phyloP scores from a whole-genome alignment of 2,797 vertebrate genomes.

The Potorous gilbertii region DNA sequence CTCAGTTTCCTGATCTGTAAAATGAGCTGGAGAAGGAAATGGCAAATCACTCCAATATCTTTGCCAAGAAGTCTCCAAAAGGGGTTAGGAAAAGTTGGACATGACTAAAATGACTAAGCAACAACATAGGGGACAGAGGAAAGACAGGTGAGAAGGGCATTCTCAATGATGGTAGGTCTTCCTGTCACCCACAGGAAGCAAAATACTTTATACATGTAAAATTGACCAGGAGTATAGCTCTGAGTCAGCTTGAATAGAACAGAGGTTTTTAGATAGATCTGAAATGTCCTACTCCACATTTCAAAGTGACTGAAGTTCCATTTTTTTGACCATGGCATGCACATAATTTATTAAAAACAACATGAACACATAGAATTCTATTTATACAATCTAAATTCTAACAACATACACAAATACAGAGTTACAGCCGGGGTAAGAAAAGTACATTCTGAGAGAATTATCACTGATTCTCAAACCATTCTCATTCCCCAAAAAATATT shows the following conservation, averaged over 20 bases:
- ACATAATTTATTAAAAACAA: too few relatives aligned
- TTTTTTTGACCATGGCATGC: too few relatives aligned
- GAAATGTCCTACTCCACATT: neutral
- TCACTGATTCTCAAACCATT: slow-evolving; percentile 67
- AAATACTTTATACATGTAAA: neutral
- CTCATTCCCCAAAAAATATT: slow-evolving; percentile 65
- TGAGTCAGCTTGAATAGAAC: neutral
- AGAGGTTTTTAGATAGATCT: neutral
- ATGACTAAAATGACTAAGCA: neutral
- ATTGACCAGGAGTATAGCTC: neutral
- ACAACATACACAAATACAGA: too few relatives aligned
- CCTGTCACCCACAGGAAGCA: neutral
- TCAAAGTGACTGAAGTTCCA: neutral
- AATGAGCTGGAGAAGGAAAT: too few relatives aligned
- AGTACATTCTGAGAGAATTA: slow-evolving; percentile 86
- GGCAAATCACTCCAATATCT: neutral
- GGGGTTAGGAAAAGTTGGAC: neutral
- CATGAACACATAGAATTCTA: too few relatives aligned
- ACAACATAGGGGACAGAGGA: neutral
- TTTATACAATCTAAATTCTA: too few relatives aligned
- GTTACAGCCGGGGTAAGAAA: too few relatives aligned
- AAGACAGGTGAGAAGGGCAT: neutral
- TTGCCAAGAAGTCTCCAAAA: neutral
- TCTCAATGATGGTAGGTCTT: neutral
- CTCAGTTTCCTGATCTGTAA: too few relatives aligned